These are phyloP conservation scores for Notiomystis cincta DNA, from an alignment of 2,113 vertebrate species.

Conservation along the genomic window DNA sequence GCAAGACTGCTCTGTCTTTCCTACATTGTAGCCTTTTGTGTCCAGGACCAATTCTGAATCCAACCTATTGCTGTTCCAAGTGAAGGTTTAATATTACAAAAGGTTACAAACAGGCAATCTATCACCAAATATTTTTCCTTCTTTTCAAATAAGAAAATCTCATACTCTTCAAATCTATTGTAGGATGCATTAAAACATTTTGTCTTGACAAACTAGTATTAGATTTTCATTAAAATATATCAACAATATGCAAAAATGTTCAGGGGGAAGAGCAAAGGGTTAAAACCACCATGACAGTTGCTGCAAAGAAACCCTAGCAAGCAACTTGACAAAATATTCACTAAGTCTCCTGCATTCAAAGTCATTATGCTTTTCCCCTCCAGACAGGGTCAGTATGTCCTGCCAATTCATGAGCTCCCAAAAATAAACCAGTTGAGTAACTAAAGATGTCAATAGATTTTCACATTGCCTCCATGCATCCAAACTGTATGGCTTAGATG, in stretches of 20 bases:
- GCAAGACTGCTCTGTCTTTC: neutral
- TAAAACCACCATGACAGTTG: neutral
- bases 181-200: neutral
- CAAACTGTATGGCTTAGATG: neutral
- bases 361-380: neutral
- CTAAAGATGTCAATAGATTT: slow-evolving; percentile 46
- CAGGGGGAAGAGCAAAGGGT: neutral
- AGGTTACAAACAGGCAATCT: neutral
- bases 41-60: neutral
- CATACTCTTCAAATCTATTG: neutral
- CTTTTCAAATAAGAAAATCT: neutral
- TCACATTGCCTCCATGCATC: neutral
- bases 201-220: neutral
- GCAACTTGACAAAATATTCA: neutral
- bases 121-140: neutral
- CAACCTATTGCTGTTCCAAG: neutral
- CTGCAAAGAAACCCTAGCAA: neutral
- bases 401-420: slow-evolving; percentile 43
- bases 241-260: neutral
- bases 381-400: slow-evolving; percentile 34
- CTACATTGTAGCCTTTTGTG: neutral
- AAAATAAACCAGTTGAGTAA: slow-evolving; percentile 64
- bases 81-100: neutral
- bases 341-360: neutral
- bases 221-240: neutral